phyloP scores from a whole-genome alignment of 2,113 vertebrate species.

The Chitala chitala region DNA sequence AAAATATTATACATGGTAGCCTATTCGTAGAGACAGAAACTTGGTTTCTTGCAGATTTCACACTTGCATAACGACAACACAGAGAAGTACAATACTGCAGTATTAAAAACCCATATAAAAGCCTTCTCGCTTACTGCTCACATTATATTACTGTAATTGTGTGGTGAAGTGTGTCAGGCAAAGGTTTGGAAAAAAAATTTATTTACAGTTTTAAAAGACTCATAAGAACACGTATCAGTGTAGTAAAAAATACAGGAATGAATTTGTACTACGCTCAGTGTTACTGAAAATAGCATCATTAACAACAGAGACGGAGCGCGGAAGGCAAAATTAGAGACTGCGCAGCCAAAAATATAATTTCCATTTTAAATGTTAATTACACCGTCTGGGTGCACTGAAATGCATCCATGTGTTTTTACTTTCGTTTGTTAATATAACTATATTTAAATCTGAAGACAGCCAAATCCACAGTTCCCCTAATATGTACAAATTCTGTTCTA shows the following conservation, averaged over 20 bases:
- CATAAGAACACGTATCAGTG: not conserved
- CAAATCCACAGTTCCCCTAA: too few species aligned
- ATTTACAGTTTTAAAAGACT: conserved; percentile 11
- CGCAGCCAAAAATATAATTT: conserved; percentile 17
- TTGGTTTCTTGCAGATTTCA: not conserved
- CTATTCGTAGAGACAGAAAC: not conserved
- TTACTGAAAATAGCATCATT: conserved; percentile 4
- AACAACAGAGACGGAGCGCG: not conserved
- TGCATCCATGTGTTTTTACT: conserved; percentile 18
- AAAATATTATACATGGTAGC: too few species aligned
- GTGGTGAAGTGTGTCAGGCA: not conserved
- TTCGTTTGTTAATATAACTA: not conserved
- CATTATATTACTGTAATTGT: not conserved
- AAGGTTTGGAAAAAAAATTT: conserved; percentile 1
- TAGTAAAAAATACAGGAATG: conserved; percentile 1
- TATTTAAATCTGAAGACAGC: too few species aligned
- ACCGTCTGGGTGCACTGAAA: not conserved
- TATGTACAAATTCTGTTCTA: too few species aligned
- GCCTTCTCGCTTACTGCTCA: not conserved
- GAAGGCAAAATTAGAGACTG: conserved; percentile 14
- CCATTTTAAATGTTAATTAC: conserved; percentile 19
- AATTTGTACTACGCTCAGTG: conserved; percentile 4
- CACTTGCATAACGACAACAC: not conserved
- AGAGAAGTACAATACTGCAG: not conserved
- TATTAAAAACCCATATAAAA: not conserved